Percentiles rank a stretch among this genome's conserved stretches.
These are phyloP conservation scores for Criorhina ranunculi DNA, from an alignment of 2,888 invertebrate genomes.

Conservation along the genomic window DNA sequence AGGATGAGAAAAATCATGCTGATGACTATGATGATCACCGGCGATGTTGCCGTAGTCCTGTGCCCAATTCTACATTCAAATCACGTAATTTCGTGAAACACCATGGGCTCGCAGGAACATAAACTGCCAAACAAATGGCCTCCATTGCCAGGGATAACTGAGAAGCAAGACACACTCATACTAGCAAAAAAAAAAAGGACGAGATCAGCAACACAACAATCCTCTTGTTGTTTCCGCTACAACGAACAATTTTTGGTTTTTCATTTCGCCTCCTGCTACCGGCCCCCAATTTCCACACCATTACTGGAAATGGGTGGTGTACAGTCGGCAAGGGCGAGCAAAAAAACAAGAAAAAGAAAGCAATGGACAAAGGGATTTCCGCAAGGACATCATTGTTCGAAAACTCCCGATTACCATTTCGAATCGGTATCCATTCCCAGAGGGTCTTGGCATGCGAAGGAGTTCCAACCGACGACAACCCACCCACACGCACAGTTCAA, in stretches of 20 bases:
- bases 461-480: slow-evolving; percentile 12
- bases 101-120: slow-evolving; percentile 37
- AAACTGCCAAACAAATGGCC: slow-evolving; percentile 48
- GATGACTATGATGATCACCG: slow-evolving; percentile 50
- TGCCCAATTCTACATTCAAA: slow-evolving; percentile 37
- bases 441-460: slow-evolving; percentile 2
- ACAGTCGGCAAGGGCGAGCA: not conserved
- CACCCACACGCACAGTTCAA: slow-evolving; percentile 30
- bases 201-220: slow-evolving; percentile 52
- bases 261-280: slow-evolving; percentile 36
- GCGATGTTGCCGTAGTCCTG: not conserved
- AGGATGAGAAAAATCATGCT: slow-evolving; percentile 44
- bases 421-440: slow-evolving; percentile 62
- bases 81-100: slow-evolving; percentile 58
- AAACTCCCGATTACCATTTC: slow-evolving; percentile 64
- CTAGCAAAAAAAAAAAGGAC: slow-evolving; percentile 21
- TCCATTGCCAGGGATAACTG: slow-evolving; percentile 23
- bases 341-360: slow-evolving; percentile 18
- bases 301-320: slow-evolving; percentile 28
- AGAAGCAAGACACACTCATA: not conserved
- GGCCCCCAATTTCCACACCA: slow-evolving; percentile 56
- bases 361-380: slow-evolving; percentile 66
- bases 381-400: slow-evolving; percentile 71
- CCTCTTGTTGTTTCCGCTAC: slow-evolving; percentile 53
- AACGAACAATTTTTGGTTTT: slow-evolving; percentile 57